Percentiles rank a stretch among this genome's conserved stretches.
phyloP scores from a whole-genome alignment of 2,113 vertebrate genomes.

The Pachypanchax playfairii region DNA sequence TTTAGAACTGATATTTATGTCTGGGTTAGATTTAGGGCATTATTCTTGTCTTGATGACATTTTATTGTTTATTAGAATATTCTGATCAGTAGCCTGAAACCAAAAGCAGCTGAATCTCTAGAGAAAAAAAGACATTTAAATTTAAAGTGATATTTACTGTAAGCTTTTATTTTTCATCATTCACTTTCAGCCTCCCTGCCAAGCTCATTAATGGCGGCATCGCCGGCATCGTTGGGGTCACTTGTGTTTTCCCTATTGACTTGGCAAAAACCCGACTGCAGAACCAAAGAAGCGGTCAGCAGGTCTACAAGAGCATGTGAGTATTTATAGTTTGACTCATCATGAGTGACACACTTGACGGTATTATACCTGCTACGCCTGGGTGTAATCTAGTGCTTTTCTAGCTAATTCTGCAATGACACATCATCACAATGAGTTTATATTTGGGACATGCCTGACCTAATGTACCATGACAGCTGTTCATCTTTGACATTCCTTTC shows the following conservation, averaged over 20 bases:
- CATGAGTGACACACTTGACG: not conserved
- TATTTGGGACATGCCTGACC: conserved; percentile 5
- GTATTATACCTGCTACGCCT: not conserved
- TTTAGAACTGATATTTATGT: not conserved
- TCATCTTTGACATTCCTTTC: conserved; percentile 2
- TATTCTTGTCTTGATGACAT: no score
- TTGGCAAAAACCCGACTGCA: conserved; percentile 87
- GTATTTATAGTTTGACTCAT: conserved; percentile 32
- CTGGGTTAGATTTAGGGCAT: no score
- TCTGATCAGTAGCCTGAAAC: no score
- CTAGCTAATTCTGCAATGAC: conserved; percentile 15
- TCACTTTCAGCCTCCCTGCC: conserved; percentile 80
- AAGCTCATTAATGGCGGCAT: conserved; percentile 87
- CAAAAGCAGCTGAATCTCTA: no score
- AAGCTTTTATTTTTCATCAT: not conserved
- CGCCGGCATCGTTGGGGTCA: conserved; percentile 86
- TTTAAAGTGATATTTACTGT: no score
- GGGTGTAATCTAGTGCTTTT: conserved; percentile 10
- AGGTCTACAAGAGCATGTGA: conserved; percentile 86
- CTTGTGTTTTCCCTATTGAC: conserved; percentile 87
- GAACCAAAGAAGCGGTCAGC: conserved; percentile 85
- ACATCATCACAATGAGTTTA: not conserved
- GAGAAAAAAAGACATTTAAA: no score
- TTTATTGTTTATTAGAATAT: no score
- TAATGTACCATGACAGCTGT: not conserved